These are phyloP conservation scores for Trichosurus vulpecula DNA, from an alignment of 2,797 vertebrate genomes.

Conservation along the genomic window DNA sequence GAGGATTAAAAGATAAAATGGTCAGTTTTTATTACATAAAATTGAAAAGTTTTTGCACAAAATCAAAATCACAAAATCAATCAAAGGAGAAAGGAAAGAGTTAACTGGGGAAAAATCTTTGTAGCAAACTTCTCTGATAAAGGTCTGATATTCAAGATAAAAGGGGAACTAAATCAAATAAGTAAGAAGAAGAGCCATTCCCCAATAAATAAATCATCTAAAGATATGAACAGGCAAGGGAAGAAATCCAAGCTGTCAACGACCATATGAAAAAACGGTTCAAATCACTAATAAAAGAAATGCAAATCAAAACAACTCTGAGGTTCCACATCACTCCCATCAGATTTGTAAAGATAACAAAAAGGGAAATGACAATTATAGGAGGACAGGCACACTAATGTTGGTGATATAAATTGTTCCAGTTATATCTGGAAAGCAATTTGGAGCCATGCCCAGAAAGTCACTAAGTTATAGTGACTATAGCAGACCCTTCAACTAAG, in stretches of 20 bases:
- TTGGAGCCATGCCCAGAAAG: background rate
- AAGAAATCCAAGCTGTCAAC: background rate
- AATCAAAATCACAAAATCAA: background rate
- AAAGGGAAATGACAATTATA: background rate
- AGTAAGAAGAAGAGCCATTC: background rate
- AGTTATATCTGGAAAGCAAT: background rate
- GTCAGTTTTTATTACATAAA: background rate
- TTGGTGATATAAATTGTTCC: background rate
- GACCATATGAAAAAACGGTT: background rate
- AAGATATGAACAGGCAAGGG: background rate
- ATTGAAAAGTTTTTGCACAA: background rate
- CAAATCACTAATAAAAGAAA: background rate
- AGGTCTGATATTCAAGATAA: background rate
- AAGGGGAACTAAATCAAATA: background rate
- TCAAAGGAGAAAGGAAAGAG: background rate
- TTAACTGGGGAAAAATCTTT: background rate
- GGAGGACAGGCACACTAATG: background rate
- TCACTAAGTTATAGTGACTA: background rate
- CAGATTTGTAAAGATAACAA: background rate
- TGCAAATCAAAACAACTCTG: background rate
- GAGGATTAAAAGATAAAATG: background rate
- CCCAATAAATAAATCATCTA: background rate
- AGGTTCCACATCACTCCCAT: background rate
- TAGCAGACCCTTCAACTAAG: background rate
- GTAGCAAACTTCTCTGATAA: background rate